Evolutionary conservation across 1,140 invertebrate genomes (phyloP).

Genomic region (Drosophila nikananu): DNA sequence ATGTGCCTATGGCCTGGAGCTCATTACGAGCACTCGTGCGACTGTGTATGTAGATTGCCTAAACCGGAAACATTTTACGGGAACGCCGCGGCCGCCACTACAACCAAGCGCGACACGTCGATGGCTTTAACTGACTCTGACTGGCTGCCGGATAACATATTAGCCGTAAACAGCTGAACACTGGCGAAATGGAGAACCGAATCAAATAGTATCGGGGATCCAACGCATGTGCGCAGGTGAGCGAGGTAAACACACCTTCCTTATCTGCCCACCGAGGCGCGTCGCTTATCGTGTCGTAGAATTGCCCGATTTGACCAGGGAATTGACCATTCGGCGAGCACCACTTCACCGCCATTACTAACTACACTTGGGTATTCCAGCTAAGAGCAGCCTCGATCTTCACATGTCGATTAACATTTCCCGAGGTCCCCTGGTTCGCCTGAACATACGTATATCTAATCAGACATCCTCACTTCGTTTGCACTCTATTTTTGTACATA

Average conservation of each 20-base stretch:
- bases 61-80: conserved; percentile 59
- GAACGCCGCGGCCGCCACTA: conserved; percentile 7
- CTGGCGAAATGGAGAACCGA: conserved; percentile 38
- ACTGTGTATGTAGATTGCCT: conserved; percentile 32
- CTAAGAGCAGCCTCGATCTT: conserved; percentile 9
- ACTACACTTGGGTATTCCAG: neutral
- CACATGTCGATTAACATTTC: conserved; percentile 21
- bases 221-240: conserved; percentile 32
- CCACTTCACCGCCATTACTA: conserved; percentile 12
- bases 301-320: conserved; percentile 47
- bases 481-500: conserved; percentile 23
- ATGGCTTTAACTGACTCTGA: conserved; percentile 55
- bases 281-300: conserved; percentile 44
- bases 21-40: conserved; percentile 22
- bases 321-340: conserved; percentile 33
- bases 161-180: conserved; percentile 53
- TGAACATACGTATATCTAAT: conserved; percentile 21
- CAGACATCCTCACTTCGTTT: neutral
- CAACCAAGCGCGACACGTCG: conserved; percentile 48
- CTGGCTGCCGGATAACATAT: conserved; percentile 60
- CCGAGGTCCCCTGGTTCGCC: conserved; percentile 13
- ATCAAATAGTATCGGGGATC: conserved; percentile 13
- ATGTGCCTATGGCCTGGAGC: conserved; percentile 20
- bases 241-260: conserved; percentile 41
- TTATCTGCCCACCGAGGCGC: conserved; percentile 38